Evolutionary conservation across 2,113 vertebrate genomes (phyloP), one percentile per base, ranked within the genome.

Genomic region (Ceratotherium simum): DNA sequence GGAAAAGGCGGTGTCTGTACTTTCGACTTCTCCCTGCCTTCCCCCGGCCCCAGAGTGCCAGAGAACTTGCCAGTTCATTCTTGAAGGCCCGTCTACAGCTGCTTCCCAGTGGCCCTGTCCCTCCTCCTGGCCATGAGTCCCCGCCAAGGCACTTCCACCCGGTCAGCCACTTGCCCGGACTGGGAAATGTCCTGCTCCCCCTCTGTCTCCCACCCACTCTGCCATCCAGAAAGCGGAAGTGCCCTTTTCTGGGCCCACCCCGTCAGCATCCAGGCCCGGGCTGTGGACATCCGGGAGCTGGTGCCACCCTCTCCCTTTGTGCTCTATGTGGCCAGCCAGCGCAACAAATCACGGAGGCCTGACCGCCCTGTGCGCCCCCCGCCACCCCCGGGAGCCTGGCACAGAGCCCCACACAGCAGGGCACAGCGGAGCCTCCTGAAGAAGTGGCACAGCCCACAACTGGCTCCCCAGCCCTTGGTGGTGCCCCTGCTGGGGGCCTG

Each of bases 11-110:
- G 23, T 8, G 25, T 54, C 80, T 36, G 54, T 17, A 2, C n/a
- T 42, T 11, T n/a, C 3, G 21, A 10, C 20, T 25, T 7, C 23
- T 31, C 80, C 33, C 12, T 1, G 11, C 58, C 25, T 2, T 23
- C 29, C 60, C 11, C 5, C 23, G 3, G 13, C 33, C 56, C 33
- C 14, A 8, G 36, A 3, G 3, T 0, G 1, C 46, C 27, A 27
- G n/a, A 39, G 75, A 17, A 8, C n/a, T 78, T 1, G 69, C 48
- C 67, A 2, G 36, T 7, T 64, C 23, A 1, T 42, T 23, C 36
- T 23, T 18, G 27, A 42, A 48, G 69, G 29, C 56, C 10, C 17
- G 1, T 2, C 48, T 33, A 12, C 2, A 42, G 13, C 16, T 2
- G 11, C 48, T 70, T 20, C 18, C 39, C 56, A 20, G 33, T 12